phyloP scores from a whole-genome alignment of 53 echinoderm and acorn worm genomes.

The Patiria pectinifera region DNA sequence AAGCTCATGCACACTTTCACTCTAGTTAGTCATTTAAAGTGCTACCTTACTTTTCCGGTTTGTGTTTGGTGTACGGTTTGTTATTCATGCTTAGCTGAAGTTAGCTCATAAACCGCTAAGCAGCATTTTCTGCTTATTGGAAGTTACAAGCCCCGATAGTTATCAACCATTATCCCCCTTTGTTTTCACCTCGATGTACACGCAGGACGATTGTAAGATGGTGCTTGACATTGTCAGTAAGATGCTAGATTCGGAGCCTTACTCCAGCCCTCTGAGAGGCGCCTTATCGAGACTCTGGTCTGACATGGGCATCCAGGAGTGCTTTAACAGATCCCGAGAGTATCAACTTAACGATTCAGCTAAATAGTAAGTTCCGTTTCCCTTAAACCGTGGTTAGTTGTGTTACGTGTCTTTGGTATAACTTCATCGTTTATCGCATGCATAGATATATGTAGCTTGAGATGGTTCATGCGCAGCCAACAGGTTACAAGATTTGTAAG shows the following conservation, averaged over 20 bases:
- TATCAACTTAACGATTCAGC: constrained; percentile 99
- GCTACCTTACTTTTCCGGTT: too few relatives aligned
- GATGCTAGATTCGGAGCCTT: constrained; percentile 90
- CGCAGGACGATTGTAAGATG: constrained; percentile 84
- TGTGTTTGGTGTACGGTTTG: too few relatives aligned
- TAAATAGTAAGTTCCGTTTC: constrained; percentile 80
- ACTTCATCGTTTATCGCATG: not conserved
- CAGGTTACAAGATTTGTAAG: too few relatives aligned
- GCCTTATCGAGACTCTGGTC: constrained; percentile 91
- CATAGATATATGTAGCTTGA: too few relatives aligned
- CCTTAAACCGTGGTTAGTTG: not conserved
- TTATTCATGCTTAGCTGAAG: too few relatives aligned
- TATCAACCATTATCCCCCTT: not conserved
- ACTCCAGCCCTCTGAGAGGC: constrained; percentile 70
- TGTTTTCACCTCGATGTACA: not conserved
- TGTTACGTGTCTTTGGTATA: not conserved
- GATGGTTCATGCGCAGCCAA: too few relatives aligned
- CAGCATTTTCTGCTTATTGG: too few relatives aligned
- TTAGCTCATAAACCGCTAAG: too few relatives aligned
- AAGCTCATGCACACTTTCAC: too few relatives aligned
- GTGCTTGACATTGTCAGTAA: constrained; percentile 84
- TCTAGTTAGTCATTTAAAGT: too few relatives aligned
- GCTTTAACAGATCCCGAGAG: constrained; percentile 90
- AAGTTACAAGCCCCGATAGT: not conserved
- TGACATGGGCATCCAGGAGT: constrained; percentile 87